These are phyloP conservation scores for Perdita meconis DNA, from an alignment of 2,888 invertebrate species.

Conservation along the genomic window DNA sequence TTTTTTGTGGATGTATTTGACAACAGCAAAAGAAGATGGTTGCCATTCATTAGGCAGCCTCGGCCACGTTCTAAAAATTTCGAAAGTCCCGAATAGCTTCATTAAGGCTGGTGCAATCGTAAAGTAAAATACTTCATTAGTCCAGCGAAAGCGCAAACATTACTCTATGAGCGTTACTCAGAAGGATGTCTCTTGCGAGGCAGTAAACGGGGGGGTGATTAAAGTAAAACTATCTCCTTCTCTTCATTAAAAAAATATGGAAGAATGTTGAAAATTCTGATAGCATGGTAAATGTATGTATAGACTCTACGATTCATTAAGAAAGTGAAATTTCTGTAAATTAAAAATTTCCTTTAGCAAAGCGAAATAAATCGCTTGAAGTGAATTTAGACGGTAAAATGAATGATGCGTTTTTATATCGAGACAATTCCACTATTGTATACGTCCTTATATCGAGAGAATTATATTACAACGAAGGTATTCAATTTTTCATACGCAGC, in stretches of 20 bases:
- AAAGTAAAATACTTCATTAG: slow-evolving; percentile 2
- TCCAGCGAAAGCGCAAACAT: slow-evolving; percentile 15
- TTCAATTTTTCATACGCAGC: too few relatives aligned
- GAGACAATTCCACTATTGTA: too few relatives aligned
- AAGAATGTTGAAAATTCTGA: not conserved
- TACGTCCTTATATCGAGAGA: too few relatives aligned
- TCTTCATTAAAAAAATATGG: not conserved
- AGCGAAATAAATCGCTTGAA: too few relatives aligned
- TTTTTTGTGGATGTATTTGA: too few relatives aligned
- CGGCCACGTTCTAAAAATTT: slow-evolving; percentile 37
- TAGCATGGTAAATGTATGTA: not conserved
- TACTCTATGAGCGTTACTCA: not conserved
- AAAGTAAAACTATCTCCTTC: not conserved
- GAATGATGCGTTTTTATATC: too few relatives aligned
- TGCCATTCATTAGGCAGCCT: not conserved
- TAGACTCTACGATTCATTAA: too few relatives aligned
- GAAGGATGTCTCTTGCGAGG: not conserved
- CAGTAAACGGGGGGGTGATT: not conserved
- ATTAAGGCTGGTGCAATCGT: slow-evolving; percentile 10
- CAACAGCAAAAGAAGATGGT: not conserved
- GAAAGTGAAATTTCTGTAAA: too few relatives aligned
- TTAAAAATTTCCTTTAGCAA: too few relatives aligned
- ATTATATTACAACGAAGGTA: too few relatives aligned
- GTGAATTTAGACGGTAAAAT: too few relatives aligned
- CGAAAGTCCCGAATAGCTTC: slow-evolving; percentile 10